These are phyloP conservation scores for Ceratitis capitata DNA, from an alignment of 1,140 invertebrate genomes.

Conservation along the genomic window DNA sequence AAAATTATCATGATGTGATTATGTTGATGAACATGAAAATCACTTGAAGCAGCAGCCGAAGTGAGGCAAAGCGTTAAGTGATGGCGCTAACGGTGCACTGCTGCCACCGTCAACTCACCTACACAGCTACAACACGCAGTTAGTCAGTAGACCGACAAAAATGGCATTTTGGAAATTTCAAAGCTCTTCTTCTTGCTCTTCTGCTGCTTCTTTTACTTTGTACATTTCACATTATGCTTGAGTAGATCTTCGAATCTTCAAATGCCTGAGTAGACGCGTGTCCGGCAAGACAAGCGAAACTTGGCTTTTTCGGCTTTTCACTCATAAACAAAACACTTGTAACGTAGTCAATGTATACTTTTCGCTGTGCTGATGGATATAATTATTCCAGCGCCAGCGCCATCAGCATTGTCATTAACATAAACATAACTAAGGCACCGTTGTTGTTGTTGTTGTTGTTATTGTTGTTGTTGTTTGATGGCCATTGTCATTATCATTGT, in stretches of 20 bases:
- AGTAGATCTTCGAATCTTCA: not conserved
- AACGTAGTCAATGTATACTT: not conserved
- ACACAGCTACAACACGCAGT: not conserved
- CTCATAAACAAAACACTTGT: not conserved
- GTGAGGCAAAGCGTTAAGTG: not conserved
- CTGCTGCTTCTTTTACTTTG: no score
- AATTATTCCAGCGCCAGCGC: not conserved
- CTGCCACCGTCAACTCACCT: not conserved
- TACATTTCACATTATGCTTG: not conserved
- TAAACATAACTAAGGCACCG: no score
- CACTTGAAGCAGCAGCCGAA: not conserved
- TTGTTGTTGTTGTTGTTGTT: no score
- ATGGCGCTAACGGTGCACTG: not conserved
- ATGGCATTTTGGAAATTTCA: not conserved
- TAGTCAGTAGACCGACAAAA: not conserved
- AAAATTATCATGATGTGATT: conserved; percentile 16
- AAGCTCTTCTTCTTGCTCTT: not conserved
- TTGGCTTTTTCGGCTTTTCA: not conserved
- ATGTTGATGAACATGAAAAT: not conserved
- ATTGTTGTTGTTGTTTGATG: no score
- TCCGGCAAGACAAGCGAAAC: no score
- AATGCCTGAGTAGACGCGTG: not conserved
- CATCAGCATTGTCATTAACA: no score
- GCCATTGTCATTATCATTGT: not conserved
- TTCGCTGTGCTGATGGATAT: not conserved